Base-by-base conservation (phyloP, 64 coral and sea anemone species). In the Montipora sp. region DNA sequence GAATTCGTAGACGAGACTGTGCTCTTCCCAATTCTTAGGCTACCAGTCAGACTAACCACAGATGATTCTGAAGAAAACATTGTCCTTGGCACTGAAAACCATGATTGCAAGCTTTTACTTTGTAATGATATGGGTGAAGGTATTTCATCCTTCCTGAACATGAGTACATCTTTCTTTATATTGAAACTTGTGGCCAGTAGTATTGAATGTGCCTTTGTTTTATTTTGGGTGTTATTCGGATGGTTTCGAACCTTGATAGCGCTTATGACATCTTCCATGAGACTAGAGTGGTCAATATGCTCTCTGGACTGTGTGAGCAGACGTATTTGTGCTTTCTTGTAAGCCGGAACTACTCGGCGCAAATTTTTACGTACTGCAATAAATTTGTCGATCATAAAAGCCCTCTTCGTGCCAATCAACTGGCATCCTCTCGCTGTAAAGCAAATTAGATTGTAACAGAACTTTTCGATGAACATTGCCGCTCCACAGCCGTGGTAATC, bases 391-490 rank as follows among this genome's bases (percentile, higher is more conserved):
- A 98, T 84, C 92, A 98, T 98, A 20, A 94, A 88, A 5, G 61
- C 80, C 7, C 50, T 75, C 18, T 81, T 83, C 1, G 92, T 71
- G 2, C 70, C 48, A 16, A 73, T 66, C n/a, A 94, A 91, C 16
- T 84, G 90, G 47, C 95, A 98, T 21, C 81, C 65, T 44, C 69
- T 72, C n/a, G 87, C 57, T 12, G 72, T 94, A 55, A 98, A 98
- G 20, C 95, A 98, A 8, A 84, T 27, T 12, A 98, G 87, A 27
- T 98, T 98, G 49, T 94, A 98, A 27, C 95, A 98, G 59, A 74
- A 91, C 71, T 67, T 22, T 68, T 78, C 90, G 5, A 94, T 80
- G 11, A 98, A 78, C 51, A 98, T 87, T 5, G 95, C 92, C 23
- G 92, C 88, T 3, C 87, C 81, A 73, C 95, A 98, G 15, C 89